phyloP scores from a whole-genome alignment of 2,113 vertebrate species.

The Cygnus buccinator region DNA sequence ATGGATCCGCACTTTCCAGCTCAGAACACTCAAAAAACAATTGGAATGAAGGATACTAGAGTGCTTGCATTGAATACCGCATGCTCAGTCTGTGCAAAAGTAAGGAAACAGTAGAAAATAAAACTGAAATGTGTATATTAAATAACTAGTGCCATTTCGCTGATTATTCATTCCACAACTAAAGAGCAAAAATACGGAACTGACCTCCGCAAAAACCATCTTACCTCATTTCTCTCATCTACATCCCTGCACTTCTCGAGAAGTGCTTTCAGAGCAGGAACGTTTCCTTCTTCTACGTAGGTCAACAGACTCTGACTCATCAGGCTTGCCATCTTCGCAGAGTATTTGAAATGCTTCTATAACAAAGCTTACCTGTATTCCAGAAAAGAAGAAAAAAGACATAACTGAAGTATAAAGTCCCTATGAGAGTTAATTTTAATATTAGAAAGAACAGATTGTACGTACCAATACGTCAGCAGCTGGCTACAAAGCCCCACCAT shows the following conservation, averaged over 20 bases:
- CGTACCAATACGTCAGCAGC: background rate
- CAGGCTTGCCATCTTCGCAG: conserved; percentile 87
- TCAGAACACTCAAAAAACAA: background rate
- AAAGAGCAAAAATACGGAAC: background rate
- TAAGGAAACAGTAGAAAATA: background rate
- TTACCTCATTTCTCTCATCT: conserved; percentile 95
- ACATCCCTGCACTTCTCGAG: conserved; percentile 95
- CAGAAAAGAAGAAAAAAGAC: background rate
- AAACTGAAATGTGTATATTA: background rate
- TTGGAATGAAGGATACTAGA: background rate
- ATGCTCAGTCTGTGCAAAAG: background rate
- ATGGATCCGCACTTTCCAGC: background rate
- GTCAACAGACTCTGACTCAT: conserved; percentile 90
- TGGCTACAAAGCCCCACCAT: background rate
- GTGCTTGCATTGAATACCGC: background rate
- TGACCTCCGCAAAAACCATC: background rate
- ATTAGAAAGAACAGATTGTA: background rate
- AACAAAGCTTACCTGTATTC: conserved; percentile 39
- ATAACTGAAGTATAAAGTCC: background rate
- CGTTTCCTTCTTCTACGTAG: conserved; percentile 94
- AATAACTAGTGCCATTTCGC: background rate
- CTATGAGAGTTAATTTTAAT: background rate
- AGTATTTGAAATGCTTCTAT: conserved; percentile 19
- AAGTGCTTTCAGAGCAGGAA: conserved; percentile 89
- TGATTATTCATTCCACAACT: background rate